A percentile compares a stretch with the other conserved stretches of the same genome.
Conservation (phyloP, 92 coral and sea anemone species). For the Siderastrea radians region DNA sequence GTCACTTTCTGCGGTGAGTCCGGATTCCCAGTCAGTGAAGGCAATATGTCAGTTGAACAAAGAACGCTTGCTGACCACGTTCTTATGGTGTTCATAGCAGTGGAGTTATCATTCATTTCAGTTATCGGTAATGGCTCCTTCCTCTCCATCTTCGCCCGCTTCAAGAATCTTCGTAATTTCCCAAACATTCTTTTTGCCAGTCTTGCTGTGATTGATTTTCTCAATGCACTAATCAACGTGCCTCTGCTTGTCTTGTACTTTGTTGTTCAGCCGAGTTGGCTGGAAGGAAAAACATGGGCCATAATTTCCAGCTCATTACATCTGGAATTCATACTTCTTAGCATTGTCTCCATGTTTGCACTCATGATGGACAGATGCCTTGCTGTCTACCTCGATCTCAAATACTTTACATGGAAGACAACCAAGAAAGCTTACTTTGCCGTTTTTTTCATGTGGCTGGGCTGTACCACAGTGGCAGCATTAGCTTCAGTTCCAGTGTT, state of each 20-base stretch:
- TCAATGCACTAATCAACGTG: not conserved
- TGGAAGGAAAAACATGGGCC: slow-evolving; percentile 8
- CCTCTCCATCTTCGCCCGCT: slow-evolving; percentile 13
- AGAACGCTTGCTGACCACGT: too few species aligned
- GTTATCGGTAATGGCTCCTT: slow-evolving; percentile 4
- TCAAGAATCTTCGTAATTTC: not conserved
- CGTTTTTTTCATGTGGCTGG: slow-evolving; percentile 1
- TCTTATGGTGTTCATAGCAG: too few species aligned
- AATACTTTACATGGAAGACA: slow-evolving; percentile 17
- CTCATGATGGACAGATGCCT: slow-evolving; percentile 25
- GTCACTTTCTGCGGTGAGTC: too few species aligned
- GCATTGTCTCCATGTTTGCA: slow-evolving; percentile 5
- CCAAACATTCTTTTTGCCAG: slow-evolving; percentile 7
- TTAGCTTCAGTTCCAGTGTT: not conserved
- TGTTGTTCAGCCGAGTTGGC: not conserved
- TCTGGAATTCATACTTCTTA: not conserved
- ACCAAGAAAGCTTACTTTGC: not conserved
- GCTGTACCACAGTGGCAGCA: not conserved
- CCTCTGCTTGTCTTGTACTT: not conserved
- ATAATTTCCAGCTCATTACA: not conserved
- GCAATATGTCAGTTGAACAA: too few species aligned
- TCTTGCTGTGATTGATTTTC: not conserved
- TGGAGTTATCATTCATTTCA: not conserved
- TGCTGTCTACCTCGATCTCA: not conserved
- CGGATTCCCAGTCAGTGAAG: too few species aligned